phyloP scores from a whole-genome alignment of 1,140 invertebrate genomes.

The Plutomurus gul region DNA sequence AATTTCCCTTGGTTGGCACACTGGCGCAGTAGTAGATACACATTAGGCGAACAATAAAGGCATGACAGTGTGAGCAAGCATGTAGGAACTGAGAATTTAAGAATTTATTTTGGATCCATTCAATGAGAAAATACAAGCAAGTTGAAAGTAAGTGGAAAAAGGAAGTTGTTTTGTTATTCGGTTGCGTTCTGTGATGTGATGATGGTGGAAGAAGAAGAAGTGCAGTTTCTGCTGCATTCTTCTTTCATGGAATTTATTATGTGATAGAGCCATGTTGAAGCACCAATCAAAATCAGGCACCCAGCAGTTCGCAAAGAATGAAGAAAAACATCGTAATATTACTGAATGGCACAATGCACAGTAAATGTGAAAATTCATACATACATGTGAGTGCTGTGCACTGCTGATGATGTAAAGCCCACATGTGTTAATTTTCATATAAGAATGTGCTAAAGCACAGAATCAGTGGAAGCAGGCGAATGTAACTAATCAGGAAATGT shows the following conservation, averaged over 20 bases:
- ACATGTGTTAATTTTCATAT: too few relatives aligned
- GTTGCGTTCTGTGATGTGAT: background rate
- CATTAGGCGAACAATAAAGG: too few relatives aligned
- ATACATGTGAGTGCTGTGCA: background rate
- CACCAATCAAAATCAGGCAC: background rate
- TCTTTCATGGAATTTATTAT: background rate
- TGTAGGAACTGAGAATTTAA: too few relatives aligned
- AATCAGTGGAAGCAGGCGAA: too few relatives aligned
- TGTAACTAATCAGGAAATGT: too few relatives aligned
- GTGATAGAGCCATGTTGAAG: background rate
- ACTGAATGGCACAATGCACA: background rate
- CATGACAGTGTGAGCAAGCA: too few relatives aligned
- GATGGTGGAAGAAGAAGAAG: background rate
- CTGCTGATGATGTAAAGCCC: background rate
- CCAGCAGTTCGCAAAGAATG: background rate
- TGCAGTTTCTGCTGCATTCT: background rate
- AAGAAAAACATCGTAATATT: background rate
- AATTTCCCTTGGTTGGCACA: too few relatives aligned
- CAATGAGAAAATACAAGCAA: background rate
- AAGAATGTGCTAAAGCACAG: too few relatives aligned
- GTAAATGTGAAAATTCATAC: background rate
- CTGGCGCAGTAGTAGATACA: too few relatives aligned
- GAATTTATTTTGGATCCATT: background rate
- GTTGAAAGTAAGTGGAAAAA: slow-evolving; percentile 3
- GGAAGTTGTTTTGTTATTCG: too few relatives aligned